Evolutionary conservation across 64 coral and sea anemone species (phyloP), one percentile per base, ranked within the genome.

Genomic region (Orbicella faveolata): DNA sequence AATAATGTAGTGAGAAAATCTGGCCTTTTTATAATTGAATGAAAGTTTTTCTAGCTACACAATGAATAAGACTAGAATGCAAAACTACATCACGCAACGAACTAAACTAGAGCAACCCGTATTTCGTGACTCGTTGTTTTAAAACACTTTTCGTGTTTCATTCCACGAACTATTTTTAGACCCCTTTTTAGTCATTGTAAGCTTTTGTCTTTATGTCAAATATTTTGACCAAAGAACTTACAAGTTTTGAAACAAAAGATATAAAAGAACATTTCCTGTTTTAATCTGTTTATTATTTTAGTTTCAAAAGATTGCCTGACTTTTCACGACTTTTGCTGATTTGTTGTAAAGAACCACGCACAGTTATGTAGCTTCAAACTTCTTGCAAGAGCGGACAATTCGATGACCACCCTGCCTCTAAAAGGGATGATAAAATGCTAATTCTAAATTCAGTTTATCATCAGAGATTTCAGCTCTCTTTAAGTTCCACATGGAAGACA

Each of bases 161-260:
- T 41, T 3, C 52, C 9, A 33, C 18, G 61, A 67, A 20, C 36
- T 68, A 65, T 62, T 85, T 85, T 85, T 68, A 67, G 64, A 19
- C 2, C 7, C 0, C 44, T 48, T 6, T 3, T 48, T 63, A 57
- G 9, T 33, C 34, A 33, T 53, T 26, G 63, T 12, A 85, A 83
- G 62, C 6, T 83, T 41, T 72, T 21, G 82, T 68, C 39, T 19
- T 72, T 26, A 33, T 72, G 44, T 73, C 9, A 67, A 36, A 52
- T 63, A 26, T 19, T n/a, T 51, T 23, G 15, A 52, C 75, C 53
- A 78, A 63, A 36, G 5, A 53, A 8, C 15, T 81, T 63, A 6
- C 57, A 70, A 85, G 11, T 39, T 68, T 85, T 85, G 64, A 85
- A 85, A 72, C 63, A 85, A 85, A 48, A n/a, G 66, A 25, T 8